Evolutionary conservation across 1,140 invertebrate species (phyloP), one percentile per base, ranked within the genome.

Genomic region (Cheumatopsyche charites): DNA sequence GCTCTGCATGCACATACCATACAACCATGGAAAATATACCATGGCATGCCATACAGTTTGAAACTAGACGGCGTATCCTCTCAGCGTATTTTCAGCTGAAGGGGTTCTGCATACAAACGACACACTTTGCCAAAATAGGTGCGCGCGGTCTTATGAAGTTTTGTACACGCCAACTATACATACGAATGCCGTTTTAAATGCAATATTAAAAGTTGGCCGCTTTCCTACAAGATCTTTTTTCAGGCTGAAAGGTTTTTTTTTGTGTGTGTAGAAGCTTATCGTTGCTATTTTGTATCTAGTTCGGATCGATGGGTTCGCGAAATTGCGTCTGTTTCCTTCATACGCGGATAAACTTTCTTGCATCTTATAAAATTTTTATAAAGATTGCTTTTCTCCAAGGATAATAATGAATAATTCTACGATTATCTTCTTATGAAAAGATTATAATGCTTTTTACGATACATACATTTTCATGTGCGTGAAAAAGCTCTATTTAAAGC

Each of bases 61-160:
- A 21, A 58, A 58, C 55, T 58, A 58, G 55, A 58, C 21, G 29
- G 29, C 29, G 29, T 36, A 12, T 55, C 55, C 55, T 58, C 55
- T 58, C 55, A 58, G 55, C 55, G 55, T 58, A 58, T 58, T 58
- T 58, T 58, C 55, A 58, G 55, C 55, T 58, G 55, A 67, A 26
- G 71, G 21, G 65, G 43, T 63, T 42, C 66, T 73, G 72, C 72
- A 73, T 73, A 73, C 72, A 73, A 73, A 73, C 61, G 66, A 73
- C 67, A 55, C 43, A 73, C 68, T 58, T 73, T 73, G 42, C 25
- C 58, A 69, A 69, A 69, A 47, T 73, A 67, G 67, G 43, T 73
- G 72, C 72, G 71, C 71, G 68, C 45, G 41, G 29, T 45, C 71
- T 71, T 65, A 63, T 55, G 43, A 63, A 63, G 62, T 71, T 71